Evolutionary conservation across 2,113 vertebrate species (phyloP).

Genomic region (Pogonocichla stellata): DNA sequence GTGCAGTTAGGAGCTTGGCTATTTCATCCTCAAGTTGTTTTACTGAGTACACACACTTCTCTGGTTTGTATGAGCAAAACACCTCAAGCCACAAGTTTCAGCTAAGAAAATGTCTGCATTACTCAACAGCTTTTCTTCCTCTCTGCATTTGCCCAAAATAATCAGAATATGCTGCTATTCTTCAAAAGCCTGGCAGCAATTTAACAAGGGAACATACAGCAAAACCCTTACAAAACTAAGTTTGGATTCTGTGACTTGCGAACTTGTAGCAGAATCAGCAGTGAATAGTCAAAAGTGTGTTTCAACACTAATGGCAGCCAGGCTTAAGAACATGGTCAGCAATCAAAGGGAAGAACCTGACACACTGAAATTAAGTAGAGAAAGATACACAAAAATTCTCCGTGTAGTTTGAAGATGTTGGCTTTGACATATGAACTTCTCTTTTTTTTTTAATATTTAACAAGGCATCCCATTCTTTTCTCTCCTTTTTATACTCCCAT

Average conservation of each 20-base stretch:
- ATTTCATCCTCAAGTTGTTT: background rate
- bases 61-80: background rate
- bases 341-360: background rate
- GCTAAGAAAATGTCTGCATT: conserved; percentile 27
- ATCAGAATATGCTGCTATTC: conserved; percentile 14
- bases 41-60: background rate
- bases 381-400: background rate
- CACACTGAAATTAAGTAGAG: background rate
- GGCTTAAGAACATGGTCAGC: background rate
- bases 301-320: background rate
- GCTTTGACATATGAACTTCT: background rate
- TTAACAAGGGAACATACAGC: conserved; percentile 7
- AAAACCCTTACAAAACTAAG: conserved; percentile 35
- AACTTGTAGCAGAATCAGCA: conserved; percentile 34
- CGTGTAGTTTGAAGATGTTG: background rate
- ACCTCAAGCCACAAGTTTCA: conserved; percentile 16
- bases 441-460: background rate
- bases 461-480: background rate
- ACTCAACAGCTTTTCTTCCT: background rate
- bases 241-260: conserved; percentile 29
- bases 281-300: background rate
- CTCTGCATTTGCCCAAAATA: background rate
- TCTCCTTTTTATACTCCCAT: background rate
- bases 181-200: conserved; percentile 29
- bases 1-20: background rate